phyloP scores from a whole-genome alignment of 2,797 vertebrate species.

The Hipposideros larvatus region DNA sequence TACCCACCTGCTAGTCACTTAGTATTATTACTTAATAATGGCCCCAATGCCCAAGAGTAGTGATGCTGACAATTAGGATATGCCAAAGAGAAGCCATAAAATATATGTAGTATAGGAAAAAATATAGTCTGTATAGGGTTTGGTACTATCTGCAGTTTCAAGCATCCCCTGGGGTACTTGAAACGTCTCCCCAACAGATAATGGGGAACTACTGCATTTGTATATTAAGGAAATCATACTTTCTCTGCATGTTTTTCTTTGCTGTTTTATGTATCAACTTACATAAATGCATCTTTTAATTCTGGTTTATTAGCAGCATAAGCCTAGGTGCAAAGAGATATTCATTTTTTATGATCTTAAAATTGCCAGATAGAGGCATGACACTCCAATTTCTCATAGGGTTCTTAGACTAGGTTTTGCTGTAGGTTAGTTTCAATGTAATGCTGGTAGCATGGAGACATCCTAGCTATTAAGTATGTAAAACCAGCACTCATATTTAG shows the following conservation, averaged over 20 bases:
- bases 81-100: too few species aligned
- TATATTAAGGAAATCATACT: background rate
- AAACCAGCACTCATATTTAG: background rate
- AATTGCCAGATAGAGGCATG: background rate
- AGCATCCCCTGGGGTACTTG: too few species aligned
- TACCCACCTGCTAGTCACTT: too few species aligned
- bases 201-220: too few species aligned
- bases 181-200: too few species aligned
- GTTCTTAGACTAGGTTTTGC: background rate
- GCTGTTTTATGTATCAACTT: background rate
- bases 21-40: background rate
- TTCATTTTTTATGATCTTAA: constrained; percentile 2
- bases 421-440: background rate
- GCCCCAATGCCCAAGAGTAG: background rate
- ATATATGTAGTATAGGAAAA: too few species aligned
- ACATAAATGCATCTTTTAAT: background rate
- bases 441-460: background rate
- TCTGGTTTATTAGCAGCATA: background rate
- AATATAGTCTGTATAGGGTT: too few species aligned
- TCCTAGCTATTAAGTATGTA: background rate
- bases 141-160: too few species aligned
- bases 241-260: background rate
- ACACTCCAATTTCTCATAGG: background rate
- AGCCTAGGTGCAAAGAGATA: background rate
- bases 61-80: too few species aligned